phyloP scores from a whole-genome alignment of 2,888 invertebrate species.

The Hemithea aestivaria region DNA sequence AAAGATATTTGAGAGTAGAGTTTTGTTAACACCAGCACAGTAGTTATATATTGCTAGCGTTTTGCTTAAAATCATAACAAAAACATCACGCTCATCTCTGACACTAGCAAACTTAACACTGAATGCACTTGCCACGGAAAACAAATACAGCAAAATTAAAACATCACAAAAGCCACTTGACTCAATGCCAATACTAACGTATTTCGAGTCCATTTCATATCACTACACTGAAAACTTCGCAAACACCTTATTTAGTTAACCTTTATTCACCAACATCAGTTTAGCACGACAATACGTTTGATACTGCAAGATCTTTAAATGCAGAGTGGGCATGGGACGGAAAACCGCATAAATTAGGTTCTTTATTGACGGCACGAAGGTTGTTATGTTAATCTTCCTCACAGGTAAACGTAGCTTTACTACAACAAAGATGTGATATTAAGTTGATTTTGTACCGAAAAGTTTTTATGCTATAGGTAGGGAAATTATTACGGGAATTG shows the following conservation, averaged over 20 bases:
- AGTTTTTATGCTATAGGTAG: too few species aligned
- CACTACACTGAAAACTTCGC: slow-evolving; percentile 15
- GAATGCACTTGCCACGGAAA: too few species aligned
- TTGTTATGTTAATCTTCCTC: slow-evolving; percentile 51
- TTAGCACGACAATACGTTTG: slow-evolving; percentile 1
- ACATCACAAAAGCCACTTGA: background rate
- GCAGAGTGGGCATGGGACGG: slow-evolving; percentile 26
- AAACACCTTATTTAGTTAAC: slow-evolving; percentile 7
- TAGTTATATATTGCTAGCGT: too few species aligned
- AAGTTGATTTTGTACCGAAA: too few species aligned
- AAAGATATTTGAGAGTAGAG: too few species aligned
- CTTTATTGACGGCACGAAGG: slow-evolving; percentile 41
- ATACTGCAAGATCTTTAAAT: slow-evolving; percentile 21
- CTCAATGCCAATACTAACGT: slow-evolving; percentile 25
- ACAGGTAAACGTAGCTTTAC: slow-evolving; percentile 46
- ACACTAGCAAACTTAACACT: too few species aligned
- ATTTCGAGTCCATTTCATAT: slow-evolving; percentile 11
- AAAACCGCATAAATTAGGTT: slow-evolving; percentile 45
- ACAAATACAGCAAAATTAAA: background rate
- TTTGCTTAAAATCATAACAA: too few species aligned
- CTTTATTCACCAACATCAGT: slow-evolving; percentile 10
- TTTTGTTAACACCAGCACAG: too few species aligned
- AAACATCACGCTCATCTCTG: too few species aligned
- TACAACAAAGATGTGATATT: slow-evolving; percentile 24
- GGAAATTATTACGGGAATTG: too few species aligned